These are phyloP conservation scores for Sparus aurata DNA, from an alignment of 2,797 vertebrate species.

Conservation along the genomic window DNA sequence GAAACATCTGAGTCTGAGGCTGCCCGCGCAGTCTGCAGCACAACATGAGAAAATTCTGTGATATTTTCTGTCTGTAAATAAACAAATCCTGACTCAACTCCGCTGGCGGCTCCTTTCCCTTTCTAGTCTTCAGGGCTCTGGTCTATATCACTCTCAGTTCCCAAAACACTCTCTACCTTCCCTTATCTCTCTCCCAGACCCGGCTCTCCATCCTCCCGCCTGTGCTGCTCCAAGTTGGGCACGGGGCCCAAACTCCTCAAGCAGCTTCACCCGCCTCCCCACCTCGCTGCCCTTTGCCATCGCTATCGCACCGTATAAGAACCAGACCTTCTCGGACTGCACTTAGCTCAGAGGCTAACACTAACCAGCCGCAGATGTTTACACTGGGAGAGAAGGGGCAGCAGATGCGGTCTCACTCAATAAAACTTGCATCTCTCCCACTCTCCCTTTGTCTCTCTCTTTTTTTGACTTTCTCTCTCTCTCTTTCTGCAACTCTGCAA, in stretches of 20 bases:
- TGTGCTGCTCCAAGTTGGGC: conserved; percentile 72
- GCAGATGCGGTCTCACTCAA: conserved; percentile 85
- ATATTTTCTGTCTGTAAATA: conserved; percentile 75
- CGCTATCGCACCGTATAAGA: conserved; percentile 85
- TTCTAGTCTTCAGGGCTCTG: conserved; percentile 82
- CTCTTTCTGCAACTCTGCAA: conserved; percentile 71
- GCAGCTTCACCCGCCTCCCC: conserved; percentile 76
- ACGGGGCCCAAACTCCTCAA: conserved; percentile 72
- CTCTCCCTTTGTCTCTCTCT: conserved; percentile 75
- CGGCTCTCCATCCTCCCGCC: conserved; percentile 72
- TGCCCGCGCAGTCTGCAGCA: conserved; percentile 27
- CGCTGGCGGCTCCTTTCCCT: conserved; percentile 69
- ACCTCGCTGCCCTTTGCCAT: conserved; percentile 87
- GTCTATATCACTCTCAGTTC: conserved; percentile 88
- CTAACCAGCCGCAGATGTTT: conserved; percentile 90
- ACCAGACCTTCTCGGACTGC: conserved; percentile 88
- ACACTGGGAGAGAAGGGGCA: conserved; percentile 82
- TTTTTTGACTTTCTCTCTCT: conserved; percentile 68
- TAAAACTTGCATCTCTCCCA: conserved; percentile 85
- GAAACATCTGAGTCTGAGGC: conserved; percentile 48
- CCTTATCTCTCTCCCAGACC: conserved; percentile 87
- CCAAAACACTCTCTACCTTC: conserved; percentile 87
- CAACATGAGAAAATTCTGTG: conserved; percentile 52
- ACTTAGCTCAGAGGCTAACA: conserved; percentile 89
- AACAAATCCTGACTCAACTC: conserved; percentile 70